Conservation (phyloP, 2,113 vertebrate species). For the Arenaria interpres region DNA sequence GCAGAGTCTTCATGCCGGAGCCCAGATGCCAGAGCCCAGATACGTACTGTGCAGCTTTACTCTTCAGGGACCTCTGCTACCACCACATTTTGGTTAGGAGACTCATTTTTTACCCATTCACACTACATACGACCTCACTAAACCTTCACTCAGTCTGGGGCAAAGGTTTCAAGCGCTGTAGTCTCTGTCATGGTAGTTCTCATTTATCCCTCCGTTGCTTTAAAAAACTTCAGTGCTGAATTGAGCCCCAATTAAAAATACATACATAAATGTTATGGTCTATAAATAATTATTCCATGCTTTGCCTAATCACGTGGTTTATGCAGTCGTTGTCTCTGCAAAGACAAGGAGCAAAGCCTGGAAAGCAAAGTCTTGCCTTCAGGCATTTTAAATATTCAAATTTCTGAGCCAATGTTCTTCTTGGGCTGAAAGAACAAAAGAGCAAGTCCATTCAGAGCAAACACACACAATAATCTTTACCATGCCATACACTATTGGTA, state of each 20-base stretch:
- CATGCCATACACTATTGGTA: neutral
- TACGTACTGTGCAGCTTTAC: neutral
- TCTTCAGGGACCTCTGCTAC: neutral
- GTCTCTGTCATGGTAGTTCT: neutral
- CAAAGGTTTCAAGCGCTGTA: neutral
- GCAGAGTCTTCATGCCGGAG: neutral
- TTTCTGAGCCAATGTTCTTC: neutral
- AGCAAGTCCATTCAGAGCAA: neutral
- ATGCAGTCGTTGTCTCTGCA: neutral
- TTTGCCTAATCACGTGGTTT: neutral
- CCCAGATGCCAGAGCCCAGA: neutral
- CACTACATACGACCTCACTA: neutral
- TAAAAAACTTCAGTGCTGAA: neutral
- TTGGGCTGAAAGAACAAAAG: neutral
- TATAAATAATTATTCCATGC: neutral
- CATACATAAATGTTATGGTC: neutral
- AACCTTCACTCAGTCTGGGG: neutral
- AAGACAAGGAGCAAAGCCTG: neutral
- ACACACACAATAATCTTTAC: neutral
- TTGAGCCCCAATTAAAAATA: neutral
- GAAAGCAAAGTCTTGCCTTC: slow-evolving; percentile 29
- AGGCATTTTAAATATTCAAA: slow-evolving; percentile 20
- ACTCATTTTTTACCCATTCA: neutral
- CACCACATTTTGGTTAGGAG: neutral
- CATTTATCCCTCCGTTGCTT: neutral